These are phyloP conservation scores for Coracias cyanogaster DNA, from an alignment of 2,797 vertebrate genomes.

Conservation along the genomic window DNA sequence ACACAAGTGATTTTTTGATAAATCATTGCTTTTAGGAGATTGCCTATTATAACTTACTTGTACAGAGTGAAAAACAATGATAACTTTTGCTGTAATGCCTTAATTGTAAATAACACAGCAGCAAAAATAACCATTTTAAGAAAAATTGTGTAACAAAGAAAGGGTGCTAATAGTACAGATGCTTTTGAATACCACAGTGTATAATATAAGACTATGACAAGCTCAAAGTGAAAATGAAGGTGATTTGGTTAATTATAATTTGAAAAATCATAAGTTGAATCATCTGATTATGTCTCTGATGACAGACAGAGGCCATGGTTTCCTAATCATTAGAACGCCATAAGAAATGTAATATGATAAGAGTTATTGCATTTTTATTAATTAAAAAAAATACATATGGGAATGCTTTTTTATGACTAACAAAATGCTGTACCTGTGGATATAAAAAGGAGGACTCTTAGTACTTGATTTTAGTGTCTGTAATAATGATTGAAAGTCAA, in stretches of 20 bases:
- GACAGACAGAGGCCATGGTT: background rate
- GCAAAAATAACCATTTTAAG: background rate
- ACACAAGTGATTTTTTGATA: background rate
- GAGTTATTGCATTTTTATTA: background rate
- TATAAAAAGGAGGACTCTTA: background rate
- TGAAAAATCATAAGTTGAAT: background rate
- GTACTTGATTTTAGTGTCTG: background rate
- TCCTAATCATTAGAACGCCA: background rate
- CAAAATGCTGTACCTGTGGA: background rate
- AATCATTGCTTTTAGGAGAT: background rate
- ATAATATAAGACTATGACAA: background rate
- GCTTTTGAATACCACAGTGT: background rate
- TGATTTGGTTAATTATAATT: background rate
- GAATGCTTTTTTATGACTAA: background rate
- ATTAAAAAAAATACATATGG: background rate
- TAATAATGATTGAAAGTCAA: background rate
- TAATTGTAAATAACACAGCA: background rate
- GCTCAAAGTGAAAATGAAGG: background rate
- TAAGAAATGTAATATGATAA: background rate
- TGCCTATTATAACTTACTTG: fast-evolving
- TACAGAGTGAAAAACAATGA: background rate
- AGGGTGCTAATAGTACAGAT: background rate
- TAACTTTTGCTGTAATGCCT: background rate
- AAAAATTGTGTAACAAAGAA: background rate
- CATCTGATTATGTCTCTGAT: background rate